A percentile compares a stretch with the other conserved stretches of the same genome.
Conservation (phyloP, 1,140 invertebrate species). For the Sycobia sp. region DNA sequence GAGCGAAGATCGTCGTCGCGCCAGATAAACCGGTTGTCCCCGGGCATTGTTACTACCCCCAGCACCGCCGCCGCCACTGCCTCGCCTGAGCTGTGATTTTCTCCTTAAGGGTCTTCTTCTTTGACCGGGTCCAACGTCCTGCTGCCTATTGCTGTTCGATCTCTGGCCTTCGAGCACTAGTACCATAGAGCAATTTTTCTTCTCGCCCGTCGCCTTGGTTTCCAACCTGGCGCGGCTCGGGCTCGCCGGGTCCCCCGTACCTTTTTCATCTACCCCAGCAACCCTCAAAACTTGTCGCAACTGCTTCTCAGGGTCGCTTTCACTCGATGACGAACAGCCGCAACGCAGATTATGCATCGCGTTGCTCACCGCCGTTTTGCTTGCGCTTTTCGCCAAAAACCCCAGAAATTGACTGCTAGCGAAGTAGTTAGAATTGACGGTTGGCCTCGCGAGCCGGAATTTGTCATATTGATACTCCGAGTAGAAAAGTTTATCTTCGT, state of each 20-base stretch:
- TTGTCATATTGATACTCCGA: conserved; percentile 42
- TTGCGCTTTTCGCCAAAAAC: conserved; percentile 41
- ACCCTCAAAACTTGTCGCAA: conserved; percentile 15
- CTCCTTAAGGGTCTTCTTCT: conserved; percentile 52
- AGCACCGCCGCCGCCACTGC: conserved; percentile 4
- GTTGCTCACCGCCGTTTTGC: neutral
- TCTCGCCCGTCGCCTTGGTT: conserved; percentile 4
- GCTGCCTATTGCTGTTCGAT: neutral
- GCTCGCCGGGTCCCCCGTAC: conserved; percentile 34
- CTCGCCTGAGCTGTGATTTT: conserved; percentile 52
- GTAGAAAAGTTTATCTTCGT: conserved; percentile 57
- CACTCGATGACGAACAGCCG: conserved; percentile 48
- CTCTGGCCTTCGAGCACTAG: conserved; percentile 40
- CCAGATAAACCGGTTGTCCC: conserved; percentile 56
- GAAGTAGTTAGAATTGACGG: conserved; percentile 50
- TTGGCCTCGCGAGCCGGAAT: conserved; percentile 2
- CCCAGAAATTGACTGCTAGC: conserved; percentile 55
- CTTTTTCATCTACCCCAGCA: conserved; percentile 12
- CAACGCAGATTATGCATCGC: conserved; percentile 6
- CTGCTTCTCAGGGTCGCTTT: conserved; percentile 43
- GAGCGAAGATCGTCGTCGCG: conserved; percentile 55
- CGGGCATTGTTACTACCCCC: conserved; percentile 37
- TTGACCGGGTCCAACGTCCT: conserved; percentile 29
- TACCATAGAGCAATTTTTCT: conserved; percentile 34
- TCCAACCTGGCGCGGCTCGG: conserved; percentile 22